phyloP scores from a whole-genome alignment of 2,113 vertebrate species.

The Muntiacus muntjak region DNA sequence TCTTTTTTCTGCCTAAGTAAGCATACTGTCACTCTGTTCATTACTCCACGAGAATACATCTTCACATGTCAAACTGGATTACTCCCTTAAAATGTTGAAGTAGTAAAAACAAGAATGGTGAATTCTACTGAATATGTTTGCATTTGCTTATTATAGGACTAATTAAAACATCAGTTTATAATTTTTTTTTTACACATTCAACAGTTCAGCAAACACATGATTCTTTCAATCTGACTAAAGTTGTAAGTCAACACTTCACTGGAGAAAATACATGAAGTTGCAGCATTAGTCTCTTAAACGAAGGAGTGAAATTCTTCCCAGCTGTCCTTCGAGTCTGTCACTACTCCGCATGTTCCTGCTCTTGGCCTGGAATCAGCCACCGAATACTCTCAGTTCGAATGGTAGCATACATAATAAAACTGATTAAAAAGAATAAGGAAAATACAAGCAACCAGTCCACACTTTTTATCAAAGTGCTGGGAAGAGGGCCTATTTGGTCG shows the following conservation, averaged over 20 bases:
- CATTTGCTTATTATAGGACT: conserved; percentile 40
- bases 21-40: background rate
- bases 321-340: background rate
- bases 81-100: conserved; percentile 14
- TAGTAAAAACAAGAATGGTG: conserved; percentile 35
- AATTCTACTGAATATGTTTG: background rate
- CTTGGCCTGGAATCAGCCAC: conserved; percentile 95
- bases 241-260: background rate
- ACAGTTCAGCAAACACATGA: conserved; percentile 29
- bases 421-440: conserved; percentile 91
- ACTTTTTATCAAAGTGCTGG: conserved; percentile 85
- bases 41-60: background rate
- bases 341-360: conserved; percentile 95
- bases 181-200: conserved; percentile 33
- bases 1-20: background rate
- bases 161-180: background rate
- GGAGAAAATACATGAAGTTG: background rate
- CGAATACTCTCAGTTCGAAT: conserved; percentile 93
- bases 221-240: conserved; percentile 46
- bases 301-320: background rate
- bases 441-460: conserved; percentile 98
- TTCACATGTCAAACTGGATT: conserved; percentile 24
- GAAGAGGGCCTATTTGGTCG: conserved; percentile 89
- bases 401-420: conserved; percentile 90
- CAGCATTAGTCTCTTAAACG: background rate